These are phyloP conservation scores for Myanophis thanlyinensis DNA, from an alignment of 2,113 vertebrate genomes.

Conservation along the genomic window DNA sequence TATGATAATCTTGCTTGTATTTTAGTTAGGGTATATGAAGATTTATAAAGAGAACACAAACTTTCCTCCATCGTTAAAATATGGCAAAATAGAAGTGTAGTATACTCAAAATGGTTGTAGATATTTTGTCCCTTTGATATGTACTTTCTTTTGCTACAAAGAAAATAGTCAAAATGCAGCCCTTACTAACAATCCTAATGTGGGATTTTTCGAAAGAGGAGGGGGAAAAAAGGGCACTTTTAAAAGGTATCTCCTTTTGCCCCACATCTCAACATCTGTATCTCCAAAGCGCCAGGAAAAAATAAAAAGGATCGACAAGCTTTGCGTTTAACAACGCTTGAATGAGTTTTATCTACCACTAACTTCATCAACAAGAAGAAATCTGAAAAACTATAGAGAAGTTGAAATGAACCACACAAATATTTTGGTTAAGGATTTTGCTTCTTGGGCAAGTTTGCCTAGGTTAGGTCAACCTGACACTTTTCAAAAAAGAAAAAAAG, in stretches of 20 bases:
- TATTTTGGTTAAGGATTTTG: conserved; percentile 77
- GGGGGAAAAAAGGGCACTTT: conserved; percentile 60
- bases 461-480: conserved; percentile 71
- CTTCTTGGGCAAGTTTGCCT: conserved; percentile 70
- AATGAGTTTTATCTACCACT: conserved; percentile 69
- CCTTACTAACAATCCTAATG: conserved; percentile 65
- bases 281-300: conserved; percentile 73
- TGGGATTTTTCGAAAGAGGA: neutral
- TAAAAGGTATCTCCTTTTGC: conserved; percentile 65
- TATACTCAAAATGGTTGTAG: neutral
- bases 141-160: conserved; percentile 42
- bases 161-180: conserved; percentile 53
- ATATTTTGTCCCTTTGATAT: conserved; percentile 39
- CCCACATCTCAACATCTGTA: conserved; percentile 70
- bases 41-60: conserved; percentile 8
- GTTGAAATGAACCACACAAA: conserved; percentile 73
- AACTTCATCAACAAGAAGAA: conserved; percentile 81
- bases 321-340: conserved; percentile 74
- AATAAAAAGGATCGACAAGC: conserved; percentile 72
- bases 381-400: conserved; percentile 79
- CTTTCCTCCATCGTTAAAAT: conserved; percentile 25
- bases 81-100: conserved; percentile 36
- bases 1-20: conserved; percentile 39
- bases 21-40: conserved; percentile 46
- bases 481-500: conserved; percentile 78